Percentiles rank a stretch among this genome's conserved stretches.
These are phyloP conservation scores for Drosophila setifemur DNA, from an alignment of 1,140 invertebrate species.

Conservation along the genomic window DNA sequence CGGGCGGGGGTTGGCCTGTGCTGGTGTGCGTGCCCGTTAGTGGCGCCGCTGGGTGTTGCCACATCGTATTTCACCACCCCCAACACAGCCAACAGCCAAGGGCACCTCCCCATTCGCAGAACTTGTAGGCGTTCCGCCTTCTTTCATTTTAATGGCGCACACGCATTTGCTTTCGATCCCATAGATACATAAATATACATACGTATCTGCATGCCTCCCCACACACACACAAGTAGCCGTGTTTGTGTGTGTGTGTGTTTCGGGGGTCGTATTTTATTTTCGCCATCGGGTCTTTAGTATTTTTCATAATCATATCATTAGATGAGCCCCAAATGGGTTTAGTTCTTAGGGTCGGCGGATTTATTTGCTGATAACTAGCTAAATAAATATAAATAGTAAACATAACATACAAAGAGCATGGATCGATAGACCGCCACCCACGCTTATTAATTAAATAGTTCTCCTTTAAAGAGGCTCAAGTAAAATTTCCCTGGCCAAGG, in stretches of 20 bases:
- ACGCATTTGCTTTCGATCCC: conserved; percentile 76
- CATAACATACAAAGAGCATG: not conserved
- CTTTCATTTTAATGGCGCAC: conserved; percentile 78
- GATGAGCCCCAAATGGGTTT: conserved; percentile 52
- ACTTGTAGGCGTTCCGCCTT: conserved; percentile 73
- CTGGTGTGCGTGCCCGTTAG: conserved; percentile 44
- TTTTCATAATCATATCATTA: conserved; percentile 79
- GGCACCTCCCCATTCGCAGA: conserved; percentile 14
- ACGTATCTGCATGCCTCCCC: conserved; percentile 19
- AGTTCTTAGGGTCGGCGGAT: conserved; percentile 45
- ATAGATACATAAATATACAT: conserved; percentile 52
- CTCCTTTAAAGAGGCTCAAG: not conserved
- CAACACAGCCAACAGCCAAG: conserved; percentile 19
- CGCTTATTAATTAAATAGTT: not conserved
- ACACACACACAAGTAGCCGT: not conserved
- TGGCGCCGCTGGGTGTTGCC: conserved; percentile 76
- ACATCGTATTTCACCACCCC: conserved; percentile 78
- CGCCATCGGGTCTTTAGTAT: conserved; percentile 42
- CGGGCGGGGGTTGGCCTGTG: conserved; percentile 3
- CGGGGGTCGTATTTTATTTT: conserved; percentile 54
- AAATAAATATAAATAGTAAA: conserved; percentile 47
- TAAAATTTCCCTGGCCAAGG: conserved; percentile 26
- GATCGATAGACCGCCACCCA: not conserved
- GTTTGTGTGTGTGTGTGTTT: conserved; percentile 6
- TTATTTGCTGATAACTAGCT: conserved; percentile 63